Evolutionary conservation across 2,888 invertebrate genomes (phyloP), one percentile per base, ranked within the genome.

Genomic region (Bombylius discolor): DNA sequence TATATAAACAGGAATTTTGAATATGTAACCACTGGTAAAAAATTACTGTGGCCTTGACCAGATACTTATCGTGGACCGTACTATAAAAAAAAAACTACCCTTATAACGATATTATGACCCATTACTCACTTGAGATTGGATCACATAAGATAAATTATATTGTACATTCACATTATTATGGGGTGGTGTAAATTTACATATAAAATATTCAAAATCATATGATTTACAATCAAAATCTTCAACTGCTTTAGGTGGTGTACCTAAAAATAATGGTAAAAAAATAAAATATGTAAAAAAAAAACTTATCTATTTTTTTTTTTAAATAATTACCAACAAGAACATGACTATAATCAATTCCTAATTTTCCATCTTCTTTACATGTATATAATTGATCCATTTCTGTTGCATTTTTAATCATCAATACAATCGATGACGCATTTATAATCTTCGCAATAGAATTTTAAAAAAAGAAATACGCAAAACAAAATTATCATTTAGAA

Each of bases 151-250:
- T 51, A 83, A 64, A 39, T 71, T 71, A 64, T 83, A 85, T 8
- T 68, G 70, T 1, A 85, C 84, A 31, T 67, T 66, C 12, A 85
- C 71, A 60, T 76, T 79, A 69, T 73, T 82, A 74, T 76, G 65
- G 1, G 82, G 81, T 49, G 78, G 76, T 0, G 78, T 80, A 84
- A 90, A 92, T 3, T 81, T 78, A 67, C 92, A 93, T 13, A 80
- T 83, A 62, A 92, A 73, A 63, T 80, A 80, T 53, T 84, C 80
- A 74, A 86, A 84, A 68, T 91, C 87, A 61, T 79, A 75, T 12
- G 88, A 84, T 51, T 82, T 72, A 67, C 92, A 93, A 34, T 74
- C 74, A 65, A 92, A 89, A 68, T 88, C 81, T 9, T 74, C 71
- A 4, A 89, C 83, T 62, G 77, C 70, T 58, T 76, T 68, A 1